phyloP scores from a whole-genome alignment of 2,113 vertebrate genomes.

The Butorides virescens region DNA sequence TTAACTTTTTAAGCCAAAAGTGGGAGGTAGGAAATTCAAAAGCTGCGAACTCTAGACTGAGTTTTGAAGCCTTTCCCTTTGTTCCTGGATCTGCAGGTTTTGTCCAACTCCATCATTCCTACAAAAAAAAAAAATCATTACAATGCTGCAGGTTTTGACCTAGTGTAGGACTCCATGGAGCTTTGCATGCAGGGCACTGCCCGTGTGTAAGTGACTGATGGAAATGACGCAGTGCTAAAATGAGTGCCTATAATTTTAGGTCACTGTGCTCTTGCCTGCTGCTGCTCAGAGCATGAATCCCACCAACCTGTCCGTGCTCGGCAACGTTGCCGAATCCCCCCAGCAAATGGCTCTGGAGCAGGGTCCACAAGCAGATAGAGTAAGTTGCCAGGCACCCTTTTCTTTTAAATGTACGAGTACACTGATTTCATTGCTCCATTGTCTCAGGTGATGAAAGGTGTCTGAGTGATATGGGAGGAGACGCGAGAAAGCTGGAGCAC shows the following conservation, averaged over 20 bases:
- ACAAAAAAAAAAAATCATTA: not conserved
- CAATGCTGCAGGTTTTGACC: not conserved
- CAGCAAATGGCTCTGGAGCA: constrained; percentile 82
- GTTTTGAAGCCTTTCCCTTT: not conserved
- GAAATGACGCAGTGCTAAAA: constrained; percentile 46
- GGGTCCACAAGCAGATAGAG: constrained; percentile 78
- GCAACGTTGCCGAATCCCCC: constrained; percentile 82
- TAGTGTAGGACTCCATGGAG: not conserved
- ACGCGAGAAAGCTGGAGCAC: not conserved
- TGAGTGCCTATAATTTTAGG: constrained; percentile 70
- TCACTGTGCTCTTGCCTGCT: constrained; percentile 84
- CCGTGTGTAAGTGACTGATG: not conserved
- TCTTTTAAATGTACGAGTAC: not conserved
- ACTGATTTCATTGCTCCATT: not conserved
- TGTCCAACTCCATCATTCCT: not conserved
- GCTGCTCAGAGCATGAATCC: constrained; percentile 83
- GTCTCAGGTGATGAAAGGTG: not conserved
- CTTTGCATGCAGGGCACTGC: constrained; percentile 10
- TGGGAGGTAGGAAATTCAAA: not conserved
- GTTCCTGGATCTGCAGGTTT: not conserved
- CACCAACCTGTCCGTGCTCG: constrained; percentile 85
- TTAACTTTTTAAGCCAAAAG: not conserved
- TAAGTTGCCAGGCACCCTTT: constrained; percentile 59
- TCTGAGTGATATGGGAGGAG: not conserved
- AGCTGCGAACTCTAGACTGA: not conserved